Evolutionary conservation across 2,113 vertebrate species (phyloP).

Genomic region (Erpornis zantholeuca): DNA sequence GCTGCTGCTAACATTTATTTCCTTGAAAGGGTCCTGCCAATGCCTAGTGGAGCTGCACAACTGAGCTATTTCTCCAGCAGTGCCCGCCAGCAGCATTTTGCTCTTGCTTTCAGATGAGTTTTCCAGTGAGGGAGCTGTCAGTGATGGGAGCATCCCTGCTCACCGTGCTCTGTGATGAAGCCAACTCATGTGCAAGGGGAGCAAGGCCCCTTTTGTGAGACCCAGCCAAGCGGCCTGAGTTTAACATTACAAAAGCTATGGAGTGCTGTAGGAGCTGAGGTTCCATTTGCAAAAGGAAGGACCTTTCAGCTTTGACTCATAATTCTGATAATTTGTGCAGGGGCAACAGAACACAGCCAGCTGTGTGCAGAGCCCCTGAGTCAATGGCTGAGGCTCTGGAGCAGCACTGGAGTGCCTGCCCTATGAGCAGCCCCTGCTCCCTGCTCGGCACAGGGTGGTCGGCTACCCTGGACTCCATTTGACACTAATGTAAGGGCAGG

Average conservation of each 20-base stretch:
- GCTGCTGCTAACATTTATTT: neutral
- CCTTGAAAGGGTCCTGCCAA: neutral
- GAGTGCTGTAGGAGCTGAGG: neutral
- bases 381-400: rapidly evolving
- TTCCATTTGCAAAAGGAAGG: neutral
- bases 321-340: neutral
- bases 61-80: neutral
- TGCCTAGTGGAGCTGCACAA: neutral
- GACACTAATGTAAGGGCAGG: neutral
- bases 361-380: neutral
- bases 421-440: neutral
- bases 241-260: neutral
- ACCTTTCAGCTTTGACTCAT: neutral
- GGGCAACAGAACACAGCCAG: neutral
- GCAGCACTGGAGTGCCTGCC: neutral
- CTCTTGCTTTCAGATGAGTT: neutral
- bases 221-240: neutral
- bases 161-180: rapidly evolving
- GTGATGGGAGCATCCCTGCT: neutral
- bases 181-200: neutral
- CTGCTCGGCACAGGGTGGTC: neutral
- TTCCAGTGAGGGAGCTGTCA: neutral
- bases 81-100: neutral
- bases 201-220: neutral
- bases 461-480: neutral